Conservation (phyloP, 2,113 vertebrate genomes). For the Rhipidura dahli region DNA sequence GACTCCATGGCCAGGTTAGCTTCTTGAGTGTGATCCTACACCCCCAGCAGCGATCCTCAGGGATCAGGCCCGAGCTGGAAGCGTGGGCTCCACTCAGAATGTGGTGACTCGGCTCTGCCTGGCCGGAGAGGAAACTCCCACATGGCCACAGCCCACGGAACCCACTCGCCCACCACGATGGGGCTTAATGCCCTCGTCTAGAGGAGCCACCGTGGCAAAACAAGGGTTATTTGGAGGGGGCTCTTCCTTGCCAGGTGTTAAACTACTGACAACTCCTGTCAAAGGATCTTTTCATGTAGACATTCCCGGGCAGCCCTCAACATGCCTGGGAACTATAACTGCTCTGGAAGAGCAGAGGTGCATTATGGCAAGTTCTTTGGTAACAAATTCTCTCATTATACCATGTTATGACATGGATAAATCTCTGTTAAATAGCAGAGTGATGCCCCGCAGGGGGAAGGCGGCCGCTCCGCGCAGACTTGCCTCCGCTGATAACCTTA, state of each 20-base stretch:
- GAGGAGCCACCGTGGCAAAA: neutral
- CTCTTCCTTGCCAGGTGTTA: slow-evolving; percentile 66
- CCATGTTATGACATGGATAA: slow-evolving; percentile 78
- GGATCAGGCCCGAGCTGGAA: neutral
- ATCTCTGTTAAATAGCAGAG: slow-evolving; percentile 62
- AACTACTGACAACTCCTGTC: slow-evolving; percentile 59
- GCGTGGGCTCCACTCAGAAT: accelerated
- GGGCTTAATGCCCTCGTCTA: neutral
- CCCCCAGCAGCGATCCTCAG: neutral
- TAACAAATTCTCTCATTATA: slow-evolving; percentile 65
- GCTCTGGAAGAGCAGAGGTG: slow-evolving; percentile 58
- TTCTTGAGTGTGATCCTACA: neutral
- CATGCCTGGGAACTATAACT: slow-evolving; percentile 66
- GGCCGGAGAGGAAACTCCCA: neutral
- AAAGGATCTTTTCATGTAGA: slow-evolving; percentile 69
- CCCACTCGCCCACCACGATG: accelerated
- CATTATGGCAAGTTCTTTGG: slow-evolving; percentile 58
- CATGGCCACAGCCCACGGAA: accelerated
- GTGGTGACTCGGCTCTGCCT: neutral
- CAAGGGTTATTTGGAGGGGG: slow-evolving; percentile 40
- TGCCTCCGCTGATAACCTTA: slow-evolving; percentile 62
- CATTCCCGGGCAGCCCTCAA: slow-evolving; percentile 72
- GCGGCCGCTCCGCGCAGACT: slow-evolving; percentile 27
- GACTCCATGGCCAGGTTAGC: neutral
- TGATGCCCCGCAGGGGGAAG: slow-evolving; percentile 49